These are phyloP conservation scores for Micronisus gabar DNA, from an alignment of 2,113 vertebrate species.

Conservation along the genomic window DNA sequence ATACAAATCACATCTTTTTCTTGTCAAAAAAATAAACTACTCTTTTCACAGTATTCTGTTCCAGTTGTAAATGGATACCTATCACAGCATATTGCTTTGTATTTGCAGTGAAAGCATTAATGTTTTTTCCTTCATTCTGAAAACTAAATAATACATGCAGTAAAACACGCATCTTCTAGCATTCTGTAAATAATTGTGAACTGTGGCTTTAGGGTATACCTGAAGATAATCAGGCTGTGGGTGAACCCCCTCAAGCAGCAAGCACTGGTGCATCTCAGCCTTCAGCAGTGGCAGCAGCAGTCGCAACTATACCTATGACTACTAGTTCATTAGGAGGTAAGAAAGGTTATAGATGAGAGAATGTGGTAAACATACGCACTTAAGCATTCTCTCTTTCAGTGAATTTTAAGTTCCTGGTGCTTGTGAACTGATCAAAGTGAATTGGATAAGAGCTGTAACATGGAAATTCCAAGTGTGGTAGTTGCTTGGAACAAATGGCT, in stretches of 20 bases:
- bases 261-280: constrained; percentile 74
- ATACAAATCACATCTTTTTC: not conserved
- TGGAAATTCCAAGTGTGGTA: not conserved
- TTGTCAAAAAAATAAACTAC: not conserved
- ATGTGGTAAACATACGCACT: not conserved
- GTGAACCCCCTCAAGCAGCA: constrained; percentile 74
- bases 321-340: constrained; percentile 77
- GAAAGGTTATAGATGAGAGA: not conserved
- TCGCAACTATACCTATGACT: constrained; percentile 62
- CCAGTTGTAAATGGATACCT: not conserved
- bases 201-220: constrained; percentile 84
- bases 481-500: not conserved
- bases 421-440: not conserved
- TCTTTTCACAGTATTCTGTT: not conserved
- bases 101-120: not conserved
- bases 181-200: constrained; percentile 5
- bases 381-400: not conserved
- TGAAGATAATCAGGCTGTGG: constrained; percentile 76
- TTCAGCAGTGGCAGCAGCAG: constrained; percentile 71
- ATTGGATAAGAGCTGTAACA: not conserved
- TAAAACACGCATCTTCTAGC: not conserved
- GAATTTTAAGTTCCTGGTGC: not conserved
- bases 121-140: not conserved
- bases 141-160: not conserved
- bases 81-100: not conserved